A percentile compares a stretch with the other conserved stretches of the same genome.
These are phyloP conservation scores for Mormyrops attenuatus DNA, from an alignment of 2,797 vertebrate species.

Conservation along the genomic window DNA sequence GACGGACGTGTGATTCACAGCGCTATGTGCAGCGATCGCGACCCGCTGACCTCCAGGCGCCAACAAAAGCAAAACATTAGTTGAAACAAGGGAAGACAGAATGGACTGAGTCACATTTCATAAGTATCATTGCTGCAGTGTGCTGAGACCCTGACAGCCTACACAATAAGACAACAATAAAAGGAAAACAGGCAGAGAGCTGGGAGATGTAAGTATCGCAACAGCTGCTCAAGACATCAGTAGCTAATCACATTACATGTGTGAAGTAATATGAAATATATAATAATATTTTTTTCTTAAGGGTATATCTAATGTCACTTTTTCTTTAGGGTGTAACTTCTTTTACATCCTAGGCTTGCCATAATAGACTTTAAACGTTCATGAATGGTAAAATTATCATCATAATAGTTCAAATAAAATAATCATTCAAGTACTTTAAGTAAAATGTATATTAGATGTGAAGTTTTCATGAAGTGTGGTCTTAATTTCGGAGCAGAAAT, in stretches of 20 bases:
- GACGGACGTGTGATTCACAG: background rate
- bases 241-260: background rate
- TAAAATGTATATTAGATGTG: background rate
- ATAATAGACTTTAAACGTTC: background rate
- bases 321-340: background rate
- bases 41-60: background rate
- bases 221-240: background rate
- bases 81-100: background rate
- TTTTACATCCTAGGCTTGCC: background rate
- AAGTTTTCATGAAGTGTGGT: background rate
- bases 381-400: background rate
- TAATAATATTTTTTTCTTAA: background rate
- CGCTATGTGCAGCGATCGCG: background rate
- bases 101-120: background rate
- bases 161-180: background rate
- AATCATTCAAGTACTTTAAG: background rate
- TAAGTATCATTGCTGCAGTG: background rate
- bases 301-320: background rate
- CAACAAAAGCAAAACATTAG: background rate
- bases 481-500: background rate
- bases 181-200: background rate
- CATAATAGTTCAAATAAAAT: background rate
- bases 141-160: background rate
- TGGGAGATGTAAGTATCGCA: background rate
- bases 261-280: background rate